Base-by-base conservation (phyloP, 2,797 vertebrate genomes). In the Bradypodion ventrale region DNA sequence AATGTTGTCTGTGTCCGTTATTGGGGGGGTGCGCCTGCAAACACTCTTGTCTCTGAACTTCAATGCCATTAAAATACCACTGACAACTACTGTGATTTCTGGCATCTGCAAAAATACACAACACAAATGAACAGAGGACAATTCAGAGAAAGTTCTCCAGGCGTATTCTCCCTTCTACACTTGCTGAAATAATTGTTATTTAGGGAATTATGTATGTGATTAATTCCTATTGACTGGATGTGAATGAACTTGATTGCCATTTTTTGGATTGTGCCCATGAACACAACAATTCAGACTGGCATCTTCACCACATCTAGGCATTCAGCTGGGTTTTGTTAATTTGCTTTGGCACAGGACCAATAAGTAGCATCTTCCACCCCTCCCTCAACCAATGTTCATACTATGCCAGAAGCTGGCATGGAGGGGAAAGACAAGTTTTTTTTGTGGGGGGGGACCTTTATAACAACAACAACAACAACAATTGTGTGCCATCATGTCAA, bases 221-320 rank as follows among this genome's bases (percentile, higher is more conserved):
- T 78, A 62, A 49, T 78, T 63, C 15, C 56, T 56, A 78, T 78
- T 84, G 66, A 84, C 84, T 78, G 27, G 66, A 49, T 72, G 16
- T 72, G 75, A 78, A 78, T 84, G 77, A 63, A 63, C 40, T 84
- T 84, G 83, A 84, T 78, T 84, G 56, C 75, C 75, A 49, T 78
- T 40, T 25, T 49, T 40, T 73, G 68, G 66, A 72, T 63, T 78
- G 56, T 84, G n/a, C 42, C 75, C 75, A 72, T 62, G n/a, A 62
- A 62, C 83, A 56, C 75, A 78, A 56, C 40, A 49, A 63, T 42
- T 42, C 32, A 78, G 66, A 63, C 37, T 46, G 29, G 16, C 2
- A 70, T 63, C 8, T 37, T 46, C 9, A 37, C n/a, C 52, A 72
- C 73, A 63, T 84, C 42, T 49, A 63, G 69, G 1, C 49, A n/a